A percentile compares a stretch with the other conserved stretches of the same genome.
phyloP scores from a whole-genome alignment of 1,140 invertebrate genomes.

The Epicauta chinensis region DNA sequence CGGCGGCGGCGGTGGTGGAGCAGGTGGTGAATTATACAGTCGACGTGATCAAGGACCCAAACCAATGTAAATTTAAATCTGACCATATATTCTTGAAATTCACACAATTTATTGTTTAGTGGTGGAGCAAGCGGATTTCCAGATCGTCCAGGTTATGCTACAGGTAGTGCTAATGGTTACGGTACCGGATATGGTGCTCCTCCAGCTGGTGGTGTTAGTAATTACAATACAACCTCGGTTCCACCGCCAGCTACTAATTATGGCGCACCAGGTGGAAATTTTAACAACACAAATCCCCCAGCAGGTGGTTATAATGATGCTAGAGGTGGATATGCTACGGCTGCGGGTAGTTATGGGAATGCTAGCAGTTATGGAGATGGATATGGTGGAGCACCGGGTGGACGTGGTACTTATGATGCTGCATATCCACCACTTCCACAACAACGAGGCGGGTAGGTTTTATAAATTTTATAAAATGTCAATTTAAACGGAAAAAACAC shows the following conservation, averaged over 20 bases:
- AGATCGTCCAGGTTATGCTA: conserved; percentile 16
- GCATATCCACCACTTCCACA: conserved; percentile 39
- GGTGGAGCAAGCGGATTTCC: conserved; percentile 16
- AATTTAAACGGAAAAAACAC: too few species aligned
- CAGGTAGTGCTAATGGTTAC: conserved; percentile 17
- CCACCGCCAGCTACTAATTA: conserved; percentile 3
- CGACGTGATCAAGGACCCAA: conserved; percentile 34
- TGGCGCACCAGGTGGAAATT: neutral
- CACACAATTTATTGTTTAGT: conserved; percentile 1
- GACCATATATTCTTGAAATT: too few species aligned
- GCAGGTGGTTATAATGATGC: conserved; percentile 2
- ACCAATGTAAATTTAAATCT: conserved; percentile 30
- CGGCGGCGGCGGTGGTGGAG: conserved; percentile 7
- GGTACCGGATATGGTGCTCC: conserved; percentile 8
- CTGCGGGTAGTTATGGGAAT: neutral
- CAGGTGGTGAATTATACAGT: conserved; percentile 32
- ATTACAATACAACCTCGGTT: neutral
- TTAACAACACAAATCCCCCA: neutral
- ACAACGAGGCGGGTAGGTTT: conserved; percentile 38
- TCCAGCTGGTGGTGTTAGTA: conserved; percentile 13
- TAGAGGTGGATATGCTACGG: conserved; percentile 11
- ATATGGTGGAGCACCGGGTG: conserved; percentile 10
- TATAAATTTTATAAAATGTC: neutral
- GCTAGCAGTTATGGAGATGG: neutral
- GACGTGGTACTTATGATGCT: conserved; percentile 24